Conservation (phyloP, 2,113 vertebrate genomes). For the Eudorcas thomsonii region DNA sequence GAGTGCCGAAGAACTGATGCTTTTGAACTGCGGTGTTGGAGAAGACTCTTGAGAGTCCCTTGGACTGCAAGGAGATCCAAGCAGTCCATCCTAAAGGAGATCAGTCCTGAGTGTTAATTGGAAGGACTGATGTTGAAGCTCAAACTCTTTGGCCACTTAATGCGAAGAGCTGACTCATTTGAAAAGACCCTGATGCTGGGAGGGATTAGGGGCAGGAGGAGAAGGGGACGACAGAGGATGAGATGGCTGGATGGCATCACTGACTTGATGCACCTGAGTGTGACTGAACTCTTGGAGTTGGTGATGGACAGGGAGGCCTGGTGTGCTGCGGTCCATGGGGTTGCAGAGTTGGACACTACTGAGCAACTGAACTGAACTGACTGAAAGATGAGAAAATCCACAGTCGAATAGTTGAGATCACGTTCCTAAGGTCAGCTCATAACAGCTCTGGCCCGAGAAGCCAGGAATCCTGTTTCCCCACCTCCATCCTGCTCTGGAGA, state of each 20-base stretch:
- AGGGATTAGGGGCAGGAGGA: neutral
- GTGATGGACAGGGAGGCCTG: neutral
- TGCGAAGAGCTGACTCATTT: neutral
- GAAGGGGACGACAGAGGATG: neutral
- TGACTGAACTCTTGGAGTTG: neutral
- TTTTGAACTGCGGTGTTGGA: neutral
- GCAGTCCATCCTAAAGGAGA: neutral
- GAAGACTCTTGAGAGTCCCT: neutral
- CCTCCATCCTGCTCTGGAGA: neutral
- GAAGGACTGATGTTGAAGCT: neutral
- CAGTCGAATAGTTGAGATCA: neutral
- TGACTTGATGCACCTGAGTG: neutral
- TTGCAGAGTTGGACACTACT: neutral
- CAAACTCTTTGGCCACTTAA: neutral
- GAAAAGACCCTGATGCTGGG: neutral
- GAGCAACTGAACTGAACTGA: neutral
- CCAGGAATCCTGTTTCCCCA: neutral
- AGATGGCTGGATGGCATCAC: neutral
- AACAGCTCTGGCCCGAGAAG: neutral
- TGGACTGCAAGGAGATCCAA: neutral
- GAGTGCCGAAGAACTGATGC: rapidly evolving
- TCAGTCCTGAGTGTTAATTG: neutral
- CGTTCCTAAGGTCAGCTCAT: neutral
- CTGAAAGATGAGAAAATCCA: neutral
- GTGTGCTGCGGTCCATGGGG: neutral